phyloP scores from a whole-genome alignment of 1,140 invertebrate genomes.

The Penaeus vannamei region DNA sequence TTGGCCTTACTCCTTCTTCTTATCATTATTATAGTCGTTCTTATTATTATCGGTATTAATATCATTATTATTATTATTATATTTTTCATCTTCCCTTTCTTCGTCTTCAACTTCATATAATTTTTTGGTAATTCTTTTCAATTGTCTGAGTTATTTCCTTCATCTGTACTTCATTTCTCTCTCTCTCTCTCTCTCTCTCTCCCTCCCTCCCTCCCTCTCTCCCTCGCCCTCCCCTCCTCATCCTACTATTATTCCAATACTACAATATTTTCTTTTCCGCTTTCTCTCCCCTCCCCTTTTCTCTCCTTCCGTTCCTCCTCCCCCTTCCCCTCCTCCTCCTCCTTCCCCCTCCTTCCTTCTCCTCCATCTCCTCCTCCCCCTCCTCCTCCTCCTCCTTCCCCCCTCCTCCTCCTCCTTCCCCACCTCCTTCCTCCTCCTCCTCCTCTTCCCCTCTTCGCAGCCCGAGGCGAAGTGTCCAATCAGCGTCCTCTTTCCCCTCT shows the following conservation, averaged over 20 bases:
- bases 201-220: background rate
- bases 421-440: background rate
- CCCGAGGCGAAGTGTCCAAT: background rate
- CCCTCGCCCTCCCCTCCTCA: background rate
- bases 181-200: background rate
- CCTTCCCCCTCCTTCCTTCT: background rate
- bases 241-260: background rate
- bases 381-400: background rate
- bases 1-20: too few species aligned
- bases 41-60: too few species aligned
- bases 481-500: slow-evolving; percentile 35
- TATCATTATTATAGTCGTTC: too few species aligned
- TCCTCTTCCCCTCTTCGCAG: background rate
- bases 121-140: too few species aligned
- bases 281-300: background rate
- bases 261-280: background rate
- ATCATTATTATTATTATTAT: too few species aligned
- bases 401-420: background rate
- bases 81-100: too few species aligned
- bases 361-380: background rate
- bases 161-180: background rate
- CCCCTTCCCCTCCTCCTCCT: slow-evolving; percentile 12
- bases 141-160: background rate
- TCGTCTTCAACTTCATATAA: too few species aligned
- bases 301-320: background rate